Evolutionary conservation across 2,113 vertebrate species (phyloP).

Genomic region (Hoplias malabaricus): DNA sequence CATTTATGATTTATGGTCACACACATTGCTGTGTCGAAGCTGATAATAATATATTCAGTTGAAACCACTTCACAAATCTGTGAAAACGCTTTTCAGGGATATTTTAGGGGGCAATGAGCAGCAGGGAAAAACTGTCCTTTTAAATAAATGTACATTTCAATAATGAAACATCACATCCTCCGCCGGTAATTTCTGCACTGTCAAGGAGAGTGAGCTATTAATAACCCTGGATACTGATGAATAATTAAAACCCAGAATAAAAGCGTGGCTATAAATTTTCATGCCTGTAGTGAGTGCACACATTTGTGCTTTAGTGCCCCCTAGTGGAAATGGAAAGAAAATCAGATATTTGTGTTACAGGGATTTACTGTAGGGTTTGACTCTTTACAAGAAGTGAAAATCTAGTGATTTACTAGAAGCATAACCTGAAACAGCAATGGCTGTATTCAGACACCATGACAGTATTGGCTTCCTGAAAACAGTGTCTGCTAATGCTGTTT

Average conservation of each 20-base stretch:
- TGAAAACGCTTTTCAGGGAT: slow-evolving; percentile 16
- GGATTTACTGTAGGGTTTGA: background rate
- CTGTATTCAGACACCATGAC: no score
- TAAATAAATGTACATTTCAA: slow-evolving; percentile 22
- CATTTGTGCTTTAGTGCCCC: slow-evolving; percentile 22
- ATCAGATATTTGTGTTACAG: background rate
- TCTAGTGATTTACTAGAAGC: no score
- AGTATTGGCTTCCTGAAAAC: no score
- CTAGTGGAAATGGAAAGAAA: slow-evolving; percentile 22
- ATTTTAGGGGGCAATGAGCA: background rate
- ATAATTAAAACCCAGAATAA: slow-evolving; percentile 17
- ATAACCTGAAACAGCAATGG: no score
- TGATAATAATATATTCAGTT: no score
- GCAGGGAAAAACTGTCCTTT: background rate
- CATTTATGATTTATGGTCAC: no score
- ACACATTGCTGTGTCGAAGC: no score
- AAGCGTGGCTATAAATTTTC: background rate
- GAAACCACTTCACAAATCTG: background rate
- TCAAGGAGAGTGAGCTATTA: background rate
- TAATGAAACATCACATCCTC: slow-evolving; percentile 19
- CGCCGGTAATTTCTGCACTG: slow-evolving; percentile 5
- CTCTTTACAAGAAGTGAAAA: no score
- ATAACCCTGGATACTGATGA: slow-evolving; percentile 10
- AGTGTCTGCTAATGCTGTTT: no score
- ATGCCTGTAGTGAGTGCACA: background rate